phyloP scores from a whole-genome alignment of 2,888 invertebrate genomes.

The Agonopterix heracliana region DNA sequence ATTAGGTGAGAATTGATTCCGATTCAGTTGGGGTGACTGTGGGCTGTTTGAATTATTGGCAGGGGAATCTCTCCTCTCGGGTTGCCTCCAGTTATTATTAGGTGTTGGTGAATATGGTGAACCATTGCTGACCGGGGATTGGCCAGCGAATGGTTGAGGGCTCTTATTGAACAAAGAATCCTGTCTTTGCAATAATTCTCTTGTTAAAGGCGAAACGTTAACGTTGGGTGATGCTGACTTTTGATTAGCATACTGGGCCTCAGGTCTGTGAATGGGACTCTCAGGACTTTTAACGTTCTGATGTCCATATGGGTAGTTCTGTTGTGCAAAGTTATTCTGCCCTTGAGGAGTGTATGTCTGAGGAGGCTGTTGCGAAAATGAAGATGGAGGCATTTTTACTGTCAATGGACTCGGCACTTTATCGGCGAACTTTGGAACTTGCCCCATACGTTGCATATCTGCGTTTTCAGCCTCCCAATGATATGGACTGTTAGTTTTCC shows the following conservation, averaged over 20 bases:
- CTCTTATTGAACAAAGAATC: conserved; percentile 73
- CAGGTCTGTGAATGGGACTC: conserved; percentile 67
- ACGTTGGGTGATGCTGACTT: conserved; percentile 47
- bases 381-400: conserved; percentile 59
- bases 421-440: conserved; percentile 62
- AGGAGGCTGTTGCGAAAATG: conserved; percentile 58
- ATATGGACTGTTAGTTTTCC: conserved; percentile 82
- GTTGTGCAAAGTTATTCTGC: conserved; percentile 42
- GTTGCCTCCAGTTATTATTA: conserved; percentile 68
- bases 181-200: conserved; percentile 61
- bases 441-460: conserved; percentile 68
- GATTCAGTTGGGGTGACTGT: conserved; percentile 30
- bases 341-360: conserved; percentile 52
- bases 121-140: conserved; percentile 47
- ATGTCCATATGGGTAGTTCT: conserved; percentile 35
- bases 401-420: conserved; percentile 67
- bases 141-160: conserved; percentile 60
- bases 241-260: conserved; percentile 64
- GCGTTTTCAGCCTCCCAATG: conserved; percentile 79
- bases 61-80: conserved; percentile 64
- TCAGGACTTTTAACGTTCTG: conserved; percentile 52
- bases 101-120: conserved; percentile 59
- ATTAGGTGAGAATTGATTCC: conserved; percentile 40
- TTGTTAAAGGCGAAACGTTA: conserved; percentile 51
- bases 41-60: conserved; percentile 36